Evolutionary conservation across 2,888 invertebrate genomes (phyloP).

Genomic region (Leptopilina drosophilae): DNA sequence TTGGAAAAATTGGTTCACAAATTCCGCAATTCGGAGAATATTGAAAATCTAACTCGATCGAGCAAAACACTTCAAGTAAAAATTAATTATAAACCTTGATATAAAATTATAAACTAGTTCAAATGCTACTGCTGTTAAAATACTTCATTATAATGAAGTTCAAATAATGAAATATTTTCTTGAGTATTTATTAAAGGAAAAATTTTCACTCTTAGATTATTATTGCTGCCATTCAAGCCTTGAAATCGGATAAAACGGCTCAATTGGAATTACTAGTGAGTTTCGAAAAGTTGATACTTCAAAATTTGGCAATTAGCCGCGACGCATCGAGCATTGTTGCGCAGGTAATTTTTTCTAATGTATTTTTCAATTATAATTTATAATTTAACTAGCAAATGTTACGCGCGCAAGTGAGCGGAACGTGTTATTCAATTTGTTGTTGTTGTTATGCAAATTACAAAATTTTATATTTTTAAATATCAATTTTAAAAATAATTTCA

Average conservation of each 20-base stretch:
- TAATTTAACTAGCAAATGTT: constrained; percentile 62
- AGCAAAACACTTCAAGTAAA: constrained; percentile 72
- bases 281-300: constrained; percentile 81
- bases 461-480: too few relatives aligned
- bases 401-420: too few relatives aligned
- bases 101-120: neutral
- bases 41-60: constrained; percentile 60
- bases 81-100: constrained; percentile 2
- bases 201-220: constrained; percentile 70
- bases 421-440: too few relatives aligned
- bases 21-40: constrained; percentile 64
- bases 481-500: too few relatives aligned
- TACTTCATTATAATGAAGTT: too few relatives aligned
- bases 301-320: constrained; percentile 72
- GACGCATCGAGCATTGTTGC: constrained; percentile 79
- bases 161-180: neutral
- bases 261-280: constrained; percentile 81
- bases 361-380: constrained; percentile 74
- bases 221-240: constrained; percentile 79
- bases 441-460: too few relatives aligned
- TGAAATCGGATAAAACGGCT: constrained; percentile 79
- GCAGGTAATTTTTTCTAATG: constrained; percentile 68
- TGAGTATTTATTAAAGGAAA: neutral
- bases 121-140: neutral
- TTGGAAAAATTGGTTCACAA: constrained; percentile 72